Evolutionary conservation across 1,140 invertebrate genomes (phyloP).

Genomic region (Aphaenogaster rudis): DNA sequence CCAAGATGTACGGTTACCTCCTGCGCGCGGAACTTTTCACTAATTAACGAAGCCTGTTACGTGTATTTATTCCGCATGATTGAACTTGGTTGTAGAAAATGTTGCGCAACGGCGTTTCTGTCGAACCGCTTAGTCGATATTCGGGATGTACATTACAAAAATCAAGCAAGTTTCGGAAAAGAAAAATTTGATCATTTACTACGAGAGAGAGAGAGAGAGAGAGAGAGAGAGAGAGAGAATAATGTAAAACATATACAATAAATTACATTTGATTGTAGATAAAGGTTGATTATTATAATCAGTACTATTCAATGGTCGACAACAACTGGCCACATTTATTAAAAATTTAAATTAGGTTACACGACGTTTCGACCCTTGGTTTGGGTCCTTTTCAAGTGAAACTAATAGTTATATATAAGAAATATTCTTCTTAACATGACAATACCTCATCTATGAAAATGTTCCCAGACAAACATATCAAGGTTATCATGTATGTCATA

Average conservation of each 20-base stretch:
- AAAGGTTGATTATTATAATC: background rate
- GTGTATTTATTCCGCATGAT: constrained; percentile 41
- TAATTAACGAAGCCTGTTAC: constrained; percentile 49
- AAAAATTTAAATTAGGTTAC: too few relatives aligned
- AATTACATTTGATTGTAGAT: background rate
- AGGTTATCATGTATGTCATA: too few relatives aligned
- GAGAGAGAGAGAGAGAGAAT: background rate
- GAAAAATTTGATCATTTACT: background rate
- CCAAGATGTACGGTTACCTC: constrained; percentile 34
- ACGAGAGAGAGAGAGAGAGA: background rate
- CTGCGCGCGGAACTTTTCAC: constrained; percentile 4
- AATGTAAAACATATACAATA: background rate
- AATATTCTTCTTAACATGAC: too few relatives aligned
- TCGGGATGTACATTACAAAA: background rate
- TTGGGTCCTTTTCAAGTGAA: too few relatives aligned
- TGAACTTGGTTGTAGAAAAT: background rate
- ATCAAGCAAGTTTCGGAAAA: background rate
- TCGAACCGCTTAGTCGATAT: background rate
- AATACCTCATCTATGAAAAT: too few relatives aligned
- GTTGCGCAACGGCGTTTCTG: background rate
- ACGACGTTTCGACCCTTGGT: too few relatives aligned
- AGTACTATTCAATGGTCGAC: background rate
- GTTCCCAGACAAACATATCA: too few relatives aligned
- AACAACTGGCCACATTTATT: too few relatives aligned
- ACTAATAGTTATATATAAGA: too few relatives aligned